Evolutionary conservation across 2,888 invertebrate species (phyloP).

Genomic region (Eupithecia subfuscata): DNA sequence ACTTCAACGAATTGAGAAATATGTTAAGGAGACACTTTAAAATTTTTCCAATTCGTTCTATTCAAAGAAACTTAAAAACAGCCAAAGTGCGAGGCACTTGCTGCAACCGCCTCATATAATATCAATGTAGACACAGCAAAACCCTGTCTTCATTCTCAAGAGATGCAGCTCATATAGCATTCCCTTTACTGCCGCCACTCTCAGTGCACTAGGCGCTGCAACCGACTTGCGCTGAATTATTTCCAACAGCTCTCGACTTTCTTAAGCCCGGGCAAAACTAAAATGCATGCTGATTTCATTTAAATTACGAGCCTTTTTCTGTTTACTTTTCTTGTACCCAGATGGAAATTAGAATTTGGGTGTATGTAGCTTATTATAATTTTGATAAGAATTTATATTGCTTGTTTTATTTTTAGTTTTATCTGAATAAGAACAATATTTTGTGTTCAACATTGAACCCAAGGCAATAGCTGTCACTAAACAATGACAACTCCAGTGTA

Average conservation of each 20-base stretch:
- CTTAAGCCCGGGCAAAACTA: background rate
- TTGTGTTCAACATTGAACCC: no score
- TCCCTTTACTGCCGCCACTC: constrained; percentile 44
- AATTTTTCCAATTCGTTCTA: background rate
- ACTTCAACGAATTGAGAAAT: no score
- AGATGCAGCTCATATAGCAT: constrained; percentile 51
- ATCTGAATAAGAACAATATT: no score
- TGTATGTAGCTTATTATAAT: no score
- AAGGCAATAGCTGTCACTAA: no score
- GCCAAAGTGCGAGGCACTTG: background rate
- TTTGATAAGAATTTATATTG: no score
- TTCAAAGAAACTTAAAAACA: background rate
- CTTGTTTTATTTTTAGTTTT: no score
- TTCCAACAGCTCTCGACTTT: background rate
- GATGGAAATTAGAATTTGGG: background rate
- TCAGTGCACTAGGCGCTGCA: constrained; percentile 14
- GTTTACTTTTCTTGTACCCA: background rate
- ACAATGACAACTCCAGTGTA: no score
- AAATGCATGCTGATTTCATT: background rate
- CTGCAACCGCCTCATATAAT: background rate
- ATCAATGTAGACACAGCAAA: background rate
- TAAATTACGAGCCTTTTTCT: background rate
- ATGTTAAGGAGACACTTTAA: no score
- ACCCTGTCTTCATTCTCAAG: constrained; percentile 28
- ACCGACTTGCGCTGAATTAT: background rate